A percentile compares a stretch with the other conserved stretches of the same genome.
These are phyloP conservation scores for Protula sp. DNA, from an alignment of 2,888 invertebrate genomes.

Conservation along the genomic window DNA sequence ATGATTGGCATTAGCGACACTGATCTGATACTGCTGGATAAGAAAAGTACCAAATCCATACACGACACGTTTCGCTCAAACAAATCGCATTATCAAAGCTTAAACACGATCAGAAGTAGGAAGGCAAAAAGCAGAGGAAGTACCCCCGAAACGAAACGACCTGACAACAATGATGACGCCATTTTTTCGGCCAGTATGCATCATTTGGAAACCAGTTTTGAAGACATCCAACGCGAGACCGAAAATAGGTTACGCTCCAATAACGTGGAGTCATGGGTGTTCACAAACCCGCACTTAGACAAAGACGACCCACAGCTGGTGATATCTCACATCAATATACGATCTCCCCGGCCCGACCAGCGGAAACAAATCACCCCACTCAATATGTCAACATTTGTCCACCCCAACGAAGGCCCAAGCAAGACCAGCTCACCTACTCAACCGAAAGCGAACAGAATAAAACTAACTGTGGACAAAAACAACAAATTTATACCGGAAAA, in stretches of 20 bases:
- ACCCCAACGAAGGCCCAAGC: background rate
- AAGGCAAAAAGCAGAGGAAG: background rate
- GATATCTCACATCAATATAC: background rate
- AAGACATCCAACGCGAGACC: no score
- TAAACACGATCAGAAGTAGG: background rate
- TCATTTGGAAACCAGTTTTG: no score
- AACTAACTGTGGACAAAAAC: no score
- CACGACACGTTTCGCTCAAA: background rate
- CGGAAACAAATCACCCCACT: background rate
- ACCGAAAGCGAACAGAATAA: no score
- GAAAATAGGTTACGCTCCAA: background rate
- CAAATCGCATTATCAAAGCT: background rate
- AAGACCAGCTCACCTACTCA: no score
- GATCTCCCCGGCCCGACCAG: background rate
- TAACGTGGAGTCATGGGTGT: background rate
- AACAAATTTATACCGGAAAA: no score
- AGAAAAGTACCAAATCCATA: background rate
- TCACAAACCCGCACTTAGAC: background rate
- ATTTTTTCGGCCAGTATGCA: background rate
- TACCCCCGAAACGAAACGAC: background rate
- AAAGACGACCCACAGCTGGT: background rate
- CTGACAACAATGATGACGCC: background rate
- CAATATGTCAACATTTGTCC: background rate
- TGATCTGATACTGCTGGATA: background rate
- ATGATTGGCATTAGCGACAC: background rate